Conservation (phyloP, 2,797 vertebrate genomes). For the Tapera naevia region DNA sequence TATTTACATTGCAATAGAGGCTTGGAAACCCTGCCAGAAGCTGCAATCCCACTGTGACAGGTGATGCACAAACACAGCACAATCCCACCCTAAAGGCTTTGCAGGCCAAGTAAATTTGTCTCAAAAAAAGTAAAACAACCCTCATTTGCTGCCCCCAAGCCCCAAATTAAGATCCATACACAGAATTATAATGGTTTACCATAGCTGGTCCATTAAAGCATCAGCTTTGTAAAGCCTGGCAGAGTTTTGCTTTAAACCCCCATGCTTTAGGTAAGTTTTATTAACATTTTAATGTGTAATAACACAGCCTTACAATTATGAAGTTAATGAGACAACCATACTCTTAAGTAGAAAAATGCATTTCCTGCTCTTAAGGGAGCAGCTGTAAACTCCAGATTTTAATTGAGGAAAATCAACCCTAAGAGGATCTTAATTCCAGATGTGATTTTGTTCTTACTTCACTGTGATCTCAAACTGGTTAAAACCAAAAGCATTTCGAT, state of each 20-base stretch:
- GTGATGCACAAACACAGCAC: neutral
- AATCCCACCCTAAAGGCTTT: neutral
- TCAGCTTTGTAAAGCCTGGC: neutral
- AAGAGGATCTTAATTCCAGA: neutral
- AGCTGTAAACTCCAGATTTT: neutral
- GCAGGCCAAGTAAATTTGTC: neutral
- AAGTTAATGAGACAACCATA: neutral
- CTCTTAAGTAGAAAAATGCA: neutral
- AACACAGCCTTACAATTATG: neutral
- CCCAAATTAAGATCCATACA: fast-evolving
- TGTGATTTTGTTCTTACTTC: neutral
- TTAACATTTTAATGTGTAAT: neutral
- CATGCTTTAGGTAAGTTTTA: neutral
- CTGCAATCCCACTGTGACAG: neutral
- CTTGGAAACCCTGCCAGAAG: neutral
- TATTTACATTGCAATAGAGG: neutral
- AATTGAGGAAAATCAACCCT: neutral
- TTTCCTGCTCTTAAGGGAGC: neutral
- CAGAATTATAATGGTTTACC: neutral
- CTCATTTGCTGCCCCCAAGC: neutral
- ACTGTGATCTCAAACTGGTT: neutral
- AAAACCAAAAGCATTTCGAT: neutral
- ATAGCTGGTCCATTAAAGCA: neutral
- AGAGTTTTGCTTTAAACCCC: neutral
- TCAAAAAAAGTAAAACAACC: neutral